These are phyloP conservation scores for Phainopepla nitens DNA, from an alignment of 2,113 vertebrate species.

Conservation along the genomic window DNA sequence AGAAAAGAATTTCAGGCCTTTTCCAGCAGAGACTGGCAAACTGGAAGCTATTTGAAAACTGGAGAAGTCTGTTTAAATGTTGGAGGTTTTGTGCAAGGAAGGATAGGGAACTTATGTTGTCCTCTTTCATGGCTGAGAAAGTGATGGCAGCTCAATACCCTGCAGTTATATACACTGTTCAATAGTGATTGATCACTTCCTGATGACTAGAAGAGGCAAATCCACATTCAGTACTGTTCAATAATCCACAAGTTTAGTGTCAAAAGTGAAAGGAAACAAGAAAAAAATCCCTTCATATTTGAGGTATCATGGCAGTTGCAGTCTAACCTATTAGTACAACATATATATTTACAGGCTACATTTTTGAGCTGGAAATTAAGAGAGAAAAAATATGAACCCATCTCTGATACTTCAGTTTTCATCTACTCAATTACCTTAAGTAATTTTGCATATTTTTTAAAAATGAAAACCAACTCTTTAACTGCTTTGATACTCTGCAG, in stretches of 20 bases:
- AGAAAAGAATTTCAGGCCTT: background rate
- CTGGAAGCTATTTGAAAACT: background rate
- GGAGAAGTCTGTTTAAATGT: background rate
- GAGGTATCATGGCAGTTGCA: background rate
- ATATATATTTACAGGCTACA: background rate
- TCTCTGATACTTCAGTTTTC: background rate
- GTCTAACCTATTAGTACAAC: background rate
- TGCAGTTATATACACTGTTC: background rate
- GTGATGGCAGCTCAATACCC: background rate
- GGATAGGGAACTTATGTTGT: background rate
- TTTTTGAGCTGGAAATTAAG: background rate
- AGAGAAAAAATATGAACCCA: background rate
- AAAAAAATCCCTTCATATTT: background rate
- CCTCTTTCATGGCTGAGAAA: background rate
- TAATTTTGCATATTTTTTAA: background rate
- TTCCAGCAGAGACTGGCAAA: background rate
- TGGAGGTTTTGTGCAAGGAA: background rate
- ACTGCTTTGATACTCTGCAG: background rate
- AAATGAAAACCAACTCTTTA: background rate
- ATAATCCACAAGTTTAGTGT: background rate
- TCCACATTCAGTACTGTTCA: background rate
- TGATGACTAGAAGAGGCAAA: background rate
- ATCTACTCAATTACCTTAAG: background rate
- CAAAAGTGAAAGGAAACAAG: background rate
- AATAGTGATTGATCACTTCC: background rate